A percentile compares a stretch with the other conserved stretches of the same genome.
Conservation (phyloP, 2,113 vertebrate genomes). For the Sisor rabdophorus region DNA sequence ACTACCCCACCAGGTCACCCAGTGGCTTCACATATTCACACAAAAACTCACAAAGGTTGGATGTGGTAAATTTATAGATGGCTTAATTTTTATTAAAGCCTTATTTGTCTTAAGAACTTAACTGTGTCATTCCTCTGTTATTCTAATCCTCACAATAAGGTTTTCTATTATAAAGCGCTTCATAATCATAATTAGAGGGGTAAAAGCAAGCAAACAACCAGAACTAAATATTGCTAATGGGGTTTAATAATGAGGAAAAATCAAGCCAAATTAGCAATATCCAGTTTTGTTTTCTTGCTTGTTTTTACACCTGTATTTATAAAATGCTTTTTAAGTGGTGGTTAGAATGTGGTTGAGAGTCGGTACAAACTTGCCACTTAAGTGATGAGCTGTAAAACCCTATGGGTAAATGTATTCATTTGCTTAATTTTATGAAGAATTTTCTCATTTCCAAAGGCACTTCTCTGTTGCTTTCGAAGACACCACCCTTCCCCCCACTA, state of each 20-base stretch:
- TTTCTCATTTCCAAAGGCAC: slow-evolving; percentile 2
- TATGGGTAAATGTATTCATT: neutral
- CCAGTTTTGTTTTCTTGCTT: neutral
- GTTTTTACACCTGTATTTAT: neutral
- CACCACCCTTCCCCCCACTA: no score
- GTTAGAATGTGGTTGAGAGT: neutral
- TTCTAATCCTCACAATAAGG: neutral
- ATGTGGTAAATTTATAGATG: neutral
- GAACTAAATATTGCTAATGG: neutral
- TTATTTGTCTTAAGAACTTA: slow-evolving; percentile 12
- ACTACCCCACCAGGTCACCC: no score
- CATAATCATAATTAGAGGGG: no score
- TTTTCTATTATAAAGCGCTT: no score
- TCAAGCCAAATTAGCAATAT: neutral
- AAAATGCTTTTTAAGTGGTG: neutral
- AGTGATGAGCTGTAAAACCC: neutral
- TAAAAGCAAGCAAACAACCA: no score
- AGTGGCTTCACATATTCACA: no score
- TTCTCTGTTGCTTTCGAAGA: neutral
- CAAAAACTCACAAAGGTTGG: no score
- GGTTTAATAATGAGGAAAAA: neutral
- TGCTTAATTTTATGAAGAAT: neutral
- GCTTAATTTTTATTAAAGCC: neutral
- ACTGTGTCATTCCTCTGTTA: neutral
- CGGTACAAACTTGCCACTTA: neutral